phyloP scores from a whole-genome alignment of 2,113 vertebrate genomes.

The Synchiropus splendidus region DNA sequence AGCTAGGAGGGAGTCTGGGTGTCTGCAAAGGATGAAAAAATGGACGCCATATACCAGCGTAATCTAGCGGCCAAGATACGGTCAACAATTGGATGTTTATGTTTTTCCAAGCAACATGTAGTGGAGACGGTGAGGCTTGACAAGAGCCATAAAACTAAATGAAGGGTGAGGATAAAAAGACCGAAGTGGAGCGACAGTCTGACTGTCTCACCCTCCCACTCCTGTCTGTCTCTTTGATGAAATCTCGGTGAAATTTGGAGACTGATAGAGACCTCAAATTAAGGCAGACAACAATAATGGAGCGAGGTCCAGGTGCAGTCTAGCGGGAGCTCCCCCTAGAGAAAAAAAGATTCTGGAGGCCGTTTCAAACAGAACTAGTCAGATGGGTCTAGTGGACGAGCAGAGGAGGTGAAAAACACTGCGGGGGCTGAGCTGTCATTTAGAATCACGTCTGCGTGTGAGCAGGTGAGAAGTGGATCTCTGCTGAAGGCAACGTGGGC shows the following conservation, averaged over 20 bases:
- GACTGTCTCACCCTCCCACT: conserved; percentile 29
- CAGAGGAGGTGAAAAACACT: neutral
- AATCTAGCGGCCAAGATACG: too few species aligned
- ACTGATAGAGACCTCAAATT: conserved; percentile 13
- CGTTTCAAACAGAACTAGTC: too few species aligned
- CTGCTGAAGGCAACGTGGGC: conserved; percentile 2
- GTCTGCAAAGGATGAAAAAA: too few species aligned
- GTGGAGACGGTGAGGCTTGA: conserved; percentile 24
- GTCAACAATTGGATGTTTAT: too few species aligned
- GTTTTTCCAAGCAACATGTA: neutral
- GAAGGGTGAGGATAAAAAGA: conserved; percentile 40
- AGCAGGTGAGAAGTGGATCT: conserved; percentile 10
- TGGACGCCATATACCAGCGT: too few species aligned
- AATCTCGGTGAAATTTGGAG: conserved; percentile 10
- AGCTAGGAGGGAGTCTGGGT: too few species aligned
- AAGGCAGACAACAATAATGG: conserved; percentile 6
- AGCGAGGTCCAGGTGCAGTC: conserved; percentile 15
- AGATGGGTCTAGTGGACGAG: too few species aligned
- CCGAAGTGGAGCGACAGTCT: conserved; percentile 21
- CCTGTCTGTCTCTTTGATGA: conserved; percentile 34
- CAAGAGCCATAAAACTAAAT: conserved; percentile 49
- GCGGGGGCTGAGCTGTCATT: conserved; percentile 6
- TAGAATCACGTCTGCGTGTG: conserved; percentile 3
- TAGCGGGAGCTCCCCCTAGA: too few species aligned
- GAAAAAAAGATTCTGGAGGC: conserved; percentile 5